These are phyloP conservation scores for Andricus grossulariae DNA, from an alignment of 1,140 invertebrate genomes.

Conservation along the genomic window DNA sequence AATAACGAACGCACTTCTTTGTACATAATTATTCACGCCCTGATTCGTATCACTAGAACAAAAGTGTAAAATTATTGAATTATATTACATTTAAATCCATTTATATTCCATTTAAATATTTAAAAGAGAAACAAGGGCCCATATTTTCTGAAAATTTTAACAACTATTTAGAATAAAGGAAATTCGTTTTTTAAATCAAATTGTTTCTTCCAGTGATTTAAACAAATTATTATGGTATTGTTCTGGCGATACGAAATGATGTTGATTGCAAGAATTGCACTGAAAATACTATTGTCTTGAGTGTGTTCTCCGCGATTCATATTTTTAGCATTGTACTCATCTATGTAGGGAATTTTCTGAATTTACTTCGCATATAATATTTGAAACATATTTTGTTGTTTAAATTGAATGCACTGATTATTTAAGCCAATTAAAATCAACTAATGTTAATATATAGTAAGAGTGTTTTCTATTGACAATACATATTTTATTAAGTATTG, in stretches of 20 bases:
- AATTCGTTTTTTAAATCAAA: too few species aligned
- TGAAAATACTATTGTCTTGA: conserved; percentile 48
- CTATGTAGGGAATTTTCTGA: conserved; percentile 7
- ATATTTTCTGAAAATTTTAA: too few species aligned
- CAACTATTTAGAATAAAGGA: too few species aligned
- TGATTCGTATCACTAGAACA: conserved; percentile 43
- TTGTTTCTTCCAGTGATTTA: not conserved
- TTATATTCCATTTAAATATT: too few species aligned
- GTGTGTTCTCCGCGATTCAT: conserved; percentile 19
- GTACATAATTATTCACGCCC: conserved; percentile 56
- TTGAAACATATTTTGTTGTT: not conserved
- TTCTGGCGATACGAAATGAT: conserved; percentile 31
- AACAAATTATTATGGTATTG: conserved; percentile 42
- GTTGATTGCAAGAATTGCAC: conserved; percentile 18
- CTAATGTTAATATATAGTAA: not conserved
- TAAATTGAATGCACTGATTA: not conserved
- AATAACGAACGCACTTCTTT: conserved; percentile 58
- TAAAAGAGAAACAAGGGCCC: too few species aligned
- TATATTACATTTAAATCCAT: too few species aligned
- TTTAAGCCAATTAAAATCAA: too few species aligned
- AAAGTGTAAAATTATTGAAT: not conserved
- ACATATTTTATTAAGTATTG: not conserved
- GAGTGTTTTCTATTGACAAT: not conserved
- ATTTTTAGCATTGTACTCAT: conserved; percentile 12
- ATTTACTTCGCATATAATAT: not conserved